Conservation (phyloP, 2,113 vertebrate genomes). For the Oryzias celebensis region DNA sequence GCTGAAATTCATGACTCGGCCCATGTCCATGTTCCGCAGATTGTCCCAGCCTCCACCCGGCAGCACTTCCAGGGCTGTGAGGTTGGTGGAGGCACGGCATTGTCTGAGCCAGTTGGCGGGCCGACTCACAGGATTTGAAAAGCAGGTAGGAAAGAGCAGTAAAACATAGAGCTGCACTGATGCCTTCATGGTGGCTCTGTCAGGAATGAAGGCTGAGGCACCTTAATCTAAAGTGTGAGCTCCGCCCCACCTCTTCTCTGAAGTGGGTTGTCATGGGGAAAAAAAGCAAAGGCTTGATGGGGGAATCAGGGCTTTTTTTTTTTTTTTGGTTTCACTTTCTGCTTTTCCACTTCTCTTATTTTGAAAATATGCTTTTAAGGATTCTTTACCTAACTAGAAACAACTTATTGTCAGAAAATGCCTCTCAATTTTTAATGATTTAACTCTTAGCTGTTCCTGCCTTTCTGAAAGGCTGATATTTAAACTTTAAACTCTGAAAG, state of each 20-base stretch:
- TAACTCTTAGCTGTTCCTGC: too few species aligned
- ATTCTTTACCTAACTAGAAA: too few species aligned
- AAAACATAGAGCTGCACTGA: conserved; percentile 32
- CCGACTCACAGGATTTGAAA: conserved; percentile 36
- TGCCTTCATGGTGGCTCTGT: conserved; percentile 44
- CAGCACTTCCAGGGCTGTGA: conserved; percentile 83
- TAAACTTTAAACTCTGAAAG: too few species aligned
- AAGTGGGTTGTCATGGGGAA: conserved; percentile 1
- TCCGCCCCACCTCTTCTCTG: conserved; percentile 24
- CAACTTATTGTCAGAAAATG: too few species aligned
- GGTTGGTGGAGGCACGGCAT: conserved; percentile 68
- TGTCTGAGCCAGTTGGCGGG: conserved; percentile 69
- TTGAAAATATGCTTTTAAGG: too few species aligned
- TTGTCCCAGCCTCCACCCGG: conserved; percentile 95
- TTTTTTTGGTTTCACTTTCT: too few species aligned
- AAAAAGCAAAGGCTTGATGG: conserved; percentile 11
- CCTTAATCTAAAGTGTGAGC: neutral
- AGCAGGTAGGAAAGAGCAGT: conserved; percentile 33
- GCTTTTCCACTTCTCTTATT: too few species aligned
- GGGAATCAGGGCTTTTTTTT: neutral
- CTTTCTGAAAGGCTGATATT: too few species aligned
- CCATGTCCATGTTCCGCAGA: conserved; percentile 87
- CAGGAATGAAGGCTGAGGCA: neutral
- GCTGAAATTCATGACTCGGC: conserved; percentile 83
- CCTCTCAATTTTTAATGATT: too few species aligned